Conservation (phyloP, 2,113 vertebrate genomes). For the Hystrix brachyura region DNA sequence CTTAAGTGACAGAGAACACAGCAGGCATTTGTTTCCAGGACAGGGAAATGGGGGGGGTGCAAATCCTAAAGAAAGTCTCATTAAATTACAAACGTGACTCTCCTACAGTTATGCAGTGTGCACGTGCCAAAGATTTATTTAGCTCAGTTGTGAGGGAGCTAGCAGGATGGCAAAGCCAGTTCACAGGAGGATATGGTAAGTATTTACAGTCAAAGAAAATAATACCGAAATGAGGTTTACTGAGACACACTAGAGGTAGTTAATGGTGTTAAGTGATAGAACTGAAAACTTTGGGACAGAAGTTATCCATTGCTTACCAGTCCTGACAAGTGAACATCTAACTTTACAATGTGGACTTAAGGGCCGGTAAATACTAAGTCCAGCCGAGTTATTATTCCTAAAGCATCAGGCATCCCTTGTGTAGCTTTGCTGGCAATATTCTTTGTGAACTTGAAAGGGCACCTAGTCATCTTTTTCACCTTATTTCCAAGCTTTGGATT, state of each 20-base stretch:
- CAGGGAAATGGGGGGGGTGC: not conserved
- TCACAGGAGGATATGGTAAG: not conserved
- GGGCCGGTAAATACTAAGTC: not conserved
- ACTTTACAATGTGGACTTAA: not conserved
- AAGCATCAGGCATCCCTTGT: not conserved
- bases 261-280: not conserved
- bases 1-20: not conserved
- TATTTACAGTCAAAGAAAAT: not conserved
- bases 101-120: not conserved
- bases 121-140: not conserved
- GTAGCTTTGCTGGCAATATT: not conserved
- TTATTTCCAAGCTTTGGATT: constrained; percentile 39
- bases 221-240: not conserved
- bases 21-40: not conserved
- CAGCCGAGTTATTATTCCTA: not conserved
- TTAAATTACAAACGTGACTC: not conserved
- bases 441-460: not conserved
- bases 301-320: not conserved
- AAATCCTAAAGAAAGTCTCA: not conserved
- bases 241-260: not conserved
- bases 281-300: not conserved
- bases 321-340: not conserved
- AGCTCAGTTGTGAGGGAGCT: not conserved
- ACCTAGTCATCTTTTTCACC: not conserved
- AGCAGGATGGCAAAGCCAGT: not conserved